Percentiles rank a stretch among this genome's conserved stretches.
Evolutionary conservation across 2,797 vertebrate genomes (phyloP).

Genomic region (Periophthalmus magnuspinnatus): DNA sequence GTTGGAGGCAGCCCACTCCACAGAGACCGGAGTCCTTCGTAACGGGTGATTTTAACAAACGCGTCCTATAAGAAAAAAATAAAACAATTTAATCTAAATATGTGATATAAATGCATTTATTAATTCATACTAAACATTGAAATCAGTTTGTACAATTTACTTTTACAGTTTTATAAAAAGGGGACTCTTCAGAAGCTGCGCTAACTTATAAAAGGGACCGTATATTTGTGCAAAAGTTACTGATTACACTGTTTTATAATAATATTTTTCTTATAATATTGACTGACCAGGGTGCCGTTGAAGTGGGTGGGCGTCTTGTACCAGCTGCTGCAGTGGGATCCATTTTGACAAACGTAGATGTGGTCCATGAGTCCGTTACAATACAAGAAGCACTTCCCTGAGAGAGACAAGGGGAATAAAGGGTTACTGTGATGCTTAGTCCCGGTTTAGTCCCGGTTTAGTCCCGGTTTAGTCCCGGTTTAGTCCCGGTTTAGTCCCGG

Average conservation of each 20-base stretch:
- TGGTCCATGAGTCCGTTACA: constrained; percentile 95
- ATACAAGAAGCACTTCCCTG: constrained; percentile 96
- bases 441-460: too few species aligned
- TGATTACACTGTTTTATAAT: neutral
- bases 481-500: too few species aligned
- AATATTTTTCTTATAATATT: neutral
- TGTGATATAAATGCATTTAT: neutral
- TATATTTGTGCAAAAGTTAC: neutral
- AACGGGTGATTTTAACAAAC: constrained; percentile 91
- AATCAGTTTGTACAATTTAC: too few species aligned
- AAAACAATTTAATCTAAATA: neutral
- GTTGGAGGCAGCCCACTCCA: constrained; percentile 97
- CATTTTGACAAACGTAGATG: constrained; percentile 89
- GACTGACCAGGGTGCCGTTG: constrained; percentile 87
- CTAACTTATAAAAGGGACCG: too few species aligned
- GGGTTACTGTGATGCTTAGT: neutral
- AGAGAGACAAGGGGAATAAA: neutral
- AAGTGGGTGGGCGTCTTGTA: constrained; percentile 87
- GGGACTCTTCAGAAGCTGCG: too few species aligned
- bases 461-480: too few species aligned
- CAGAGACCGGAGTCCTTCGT: constrained; percentile 88
- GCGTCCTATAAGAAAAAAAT: constrained; percentile 81
- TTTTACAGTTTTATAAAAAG: too few species aligned
- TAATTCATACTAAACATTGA: too few species aligned
- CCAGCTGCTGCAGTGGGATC: constrained; percentile 84